phyloP scores from a whole-genome alignment of 2,888 invertebrate genomes.

The Myathropa florea region DNA sequence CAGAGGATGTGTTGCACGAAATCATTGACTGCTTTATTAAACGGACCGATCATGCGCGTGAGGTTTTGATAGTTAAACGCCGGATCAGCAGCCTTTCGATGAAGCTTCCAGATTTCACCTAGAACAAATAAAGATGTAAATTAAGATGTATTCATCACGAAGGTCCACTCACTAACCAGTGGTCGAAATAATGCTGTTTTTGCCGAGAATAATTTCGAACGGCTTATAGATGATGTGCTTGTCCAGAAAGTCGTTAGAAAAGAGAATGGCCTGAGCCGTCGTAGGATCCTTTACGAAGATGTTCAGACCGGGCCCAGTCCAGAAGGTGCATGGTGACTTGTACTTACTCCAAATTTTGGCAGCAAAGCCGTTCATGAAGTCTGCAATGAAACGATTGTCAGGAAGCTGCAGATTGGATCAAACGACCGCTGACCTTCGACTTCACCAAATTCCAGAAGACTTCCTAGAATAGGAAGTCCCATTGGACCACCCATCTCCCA shows the following conservation, averaged over 20 bases:
- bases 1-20: neutral
- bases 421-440: neutral
- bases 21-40: neutral
- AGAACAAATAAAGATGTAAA: neutral
- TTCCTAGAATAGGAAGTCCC: neutral
- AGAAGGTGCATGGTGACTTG: neutral
- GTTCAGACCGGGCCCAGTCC: neutral
- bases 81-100: constrained; percentile 1
- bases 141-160: too few species aligned
- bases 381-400: neutral
- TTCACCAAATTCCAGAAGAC: neutral
- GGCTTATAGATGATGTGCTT: constrained; percentile 1
- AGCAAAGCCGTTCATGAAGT: neutral
- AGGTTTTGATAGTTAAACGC: neutral
- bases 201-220: neutral
- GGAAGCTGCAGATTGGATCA: too few species aligned
- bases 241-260: neutral
- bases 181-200: neutral
- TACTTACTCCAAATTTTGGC: neutral
- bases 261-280: neutral
- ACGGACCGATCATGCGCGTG: neutral
- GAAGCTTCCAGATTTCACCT: neutral
- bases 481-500: neutral
- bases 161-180: neutral
- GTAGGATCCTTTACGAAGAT: neutral